Evolutionary conservation across 1,140 invertebrate species (phyloP), one percentile per base, ranked within the genome.

Genomic region (Drosophila aff.): DNA sequence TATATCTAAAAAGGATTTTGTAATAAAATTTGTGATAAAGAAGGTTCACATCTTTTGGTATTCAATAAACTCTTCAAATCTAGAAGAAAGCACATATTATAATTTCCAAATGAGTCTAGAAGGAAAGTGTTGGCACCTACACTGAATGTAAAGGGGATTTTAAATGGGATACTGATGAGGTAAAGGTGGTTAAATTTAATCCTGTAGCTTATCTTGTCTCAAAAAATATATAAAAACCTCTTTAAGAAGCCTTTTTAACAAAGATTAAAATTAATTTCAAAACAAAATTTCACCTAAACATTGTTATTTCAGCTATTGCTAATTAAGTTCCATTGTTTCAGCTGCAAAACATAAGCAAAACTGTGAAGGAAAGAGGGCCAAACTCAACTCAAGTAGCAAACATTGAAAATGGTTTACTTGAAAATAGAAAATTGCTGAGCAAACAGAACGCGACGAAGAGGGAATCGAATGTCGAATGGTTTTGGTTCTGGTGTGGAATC

Each of bases 341-440:
- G 9, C 33, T 55, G 18, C 28, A 18, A 28, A n/a, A 50, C 15
- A 10, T 50, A 2, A 4, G 4, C 31, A 53, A 36, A 53, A 36
- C 31, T 2, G 50, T 50, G 28, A 50, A 55, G 52, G 3, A 55
- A 50, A 31, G 46, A 47, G 46, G 15, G n/a, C 9, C 0, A 38
- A 11, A 55, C 53, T 40, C 9, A 16, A 40, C 15, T 11, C 53
- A 13, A 52, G 10, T 18, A 3, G 38, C 60, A 53, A 43, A 65
- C 62, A 71, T n/a, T 43, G 21, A 38, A 67, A 59, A 58, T n/a
- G 41, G 33, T 72, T 72, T 67, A 26, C 65, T 61, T 18, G 47
- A 74, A 74, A 67, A 76, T 76, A 60, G 61, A 76, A 76, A 76
- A 76, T 53, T 76, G 72, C 74, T 76, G 74, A 38, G 26, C 43